Conservation (phyloP, 1,140 invertebrate species). For the Uloborus diversus region DNA sequence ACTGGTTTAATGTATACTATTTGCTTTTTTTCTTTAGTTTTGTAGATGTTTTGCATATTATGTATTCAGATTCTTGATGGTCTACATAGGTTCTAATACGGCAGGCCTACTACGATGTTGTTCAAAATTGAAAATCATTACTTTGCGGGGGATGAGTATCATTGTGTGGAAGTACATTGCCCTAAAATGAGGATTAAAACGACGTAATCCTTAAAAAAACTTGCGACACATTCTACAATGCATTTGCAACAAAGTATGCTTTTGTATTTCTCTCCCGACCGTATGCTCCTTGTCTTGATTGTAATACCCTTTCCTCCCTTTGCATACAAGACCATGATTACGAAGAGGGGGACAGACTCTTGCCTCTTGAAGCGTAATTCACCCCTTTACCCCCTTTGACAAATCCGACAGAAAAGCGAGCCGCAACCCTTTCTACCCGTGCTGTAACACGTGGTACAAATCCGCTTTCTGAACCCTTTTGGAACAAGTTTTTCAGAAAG, state of each 20-base stretch:
- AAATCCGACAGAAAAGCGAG: neutral
- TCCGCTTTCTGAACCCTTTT: conserved; percentile 19
- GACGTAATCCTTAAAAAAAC: no score
- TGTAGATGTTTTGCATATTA: no score
- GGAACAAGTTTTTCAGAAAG: conserved; percentile 12
- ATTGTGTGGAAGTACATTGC: no score
- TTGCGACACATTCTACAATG: neutral
- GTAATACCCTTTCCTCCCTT: conserved; percentile 25
- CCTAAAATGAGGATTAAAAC: no score
- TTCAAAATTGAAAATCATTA: no score
- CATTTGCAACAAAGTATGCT: neutral
- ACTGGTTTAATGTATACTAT: no score
- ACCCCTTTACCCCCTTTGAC: conserved; percentile 10
- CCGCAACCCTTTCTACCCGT: conserved; percentile 22
- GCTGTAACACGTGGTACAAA: neutral
- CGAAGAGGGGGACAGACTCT: neutral
- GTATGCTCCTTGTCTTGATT: conserved; percentile 7
- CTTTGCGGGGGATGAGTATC: no score
- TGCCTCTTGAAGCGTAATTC: neutral
- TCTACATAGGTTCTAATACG: no score
- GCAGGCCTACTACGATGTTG: no score
- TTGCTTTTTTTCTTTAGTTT: no score
- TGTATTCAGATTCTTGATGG: no score
- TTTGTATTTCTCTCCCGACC: neutral
- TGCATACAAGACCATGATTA: conserved; percentile 27